These are phyloP conservation scores for Plutomurus gul DNA, from an alignment of 1,140 invertebrate genomes.

Conservation along the genomic window DNA sequence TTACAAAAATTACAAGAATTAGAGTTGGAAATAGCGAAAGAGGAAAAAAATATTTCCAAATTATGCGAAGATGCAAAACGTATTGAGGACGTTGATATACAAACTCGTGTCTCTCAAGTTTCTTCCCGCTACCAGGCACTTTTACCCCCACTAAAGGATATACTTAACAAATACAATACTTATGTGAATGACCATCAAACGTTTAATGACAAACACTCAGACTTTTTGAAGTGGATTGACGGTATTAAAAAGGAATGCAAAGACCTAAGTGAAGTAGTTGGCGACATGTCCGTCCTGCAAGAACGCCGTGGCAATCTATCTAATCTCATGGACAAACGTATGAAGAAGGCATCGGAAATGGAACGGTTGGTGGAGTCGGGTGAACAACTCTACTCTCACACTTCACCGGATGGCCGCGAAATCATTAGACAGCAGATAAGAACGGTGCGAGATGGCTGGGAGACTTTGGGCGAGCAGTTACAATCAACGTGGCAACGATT, in stretches of 20 bases:
- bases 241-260: constrained; percentile 72
- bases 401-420: constrained; percentile 90
- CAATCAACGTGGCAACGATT: constrained; percentile 74
- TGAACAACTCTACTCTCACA: constrained; percentile 89
- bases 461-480: constrained; percentile 80
- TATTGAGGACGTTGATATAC: constrained; percentile 77
- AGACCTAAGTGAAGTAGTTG: constrained; percentile 80
- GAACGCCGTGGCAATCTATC: constrained; percentile 81
- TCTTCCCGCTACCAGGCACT: constrained; percentile 82
- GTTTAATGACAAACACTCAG: constrained; percentile 78
- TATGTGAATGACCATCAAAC: constrained; percentile 82
- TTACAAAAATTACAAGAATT: constrained; percentile 76
- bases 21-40: constrained; percentile 73
- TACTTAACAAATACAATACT: constrained; percentile 45
- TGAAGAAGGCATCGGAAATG: constrained; percentile 78
- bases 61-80: constrained; percentile 70
- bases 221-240: constrained; percentile 76
- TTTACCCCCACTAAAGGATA: constrained; percentile 64
- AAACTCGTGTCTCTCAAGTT: constrained; percentile 75
- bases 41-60: constrained; percentile 71
- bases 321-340: constrained; percentile 77
- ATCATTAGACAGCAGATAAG: constrained; percentile 85
- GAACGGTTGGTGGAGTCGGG: constrained; percentile 85
- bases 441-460: constrained; percentile 81
- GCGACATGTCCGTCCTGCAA: constrained; percentile 76